Percentiles rank a stretch among this genome's conserved stretches.
These are phyloP conservation scores for Rhinogobio ventralis DNA, from an alignment of 2,797 vertebrate species.

Conservation along the genomic window DNA sequence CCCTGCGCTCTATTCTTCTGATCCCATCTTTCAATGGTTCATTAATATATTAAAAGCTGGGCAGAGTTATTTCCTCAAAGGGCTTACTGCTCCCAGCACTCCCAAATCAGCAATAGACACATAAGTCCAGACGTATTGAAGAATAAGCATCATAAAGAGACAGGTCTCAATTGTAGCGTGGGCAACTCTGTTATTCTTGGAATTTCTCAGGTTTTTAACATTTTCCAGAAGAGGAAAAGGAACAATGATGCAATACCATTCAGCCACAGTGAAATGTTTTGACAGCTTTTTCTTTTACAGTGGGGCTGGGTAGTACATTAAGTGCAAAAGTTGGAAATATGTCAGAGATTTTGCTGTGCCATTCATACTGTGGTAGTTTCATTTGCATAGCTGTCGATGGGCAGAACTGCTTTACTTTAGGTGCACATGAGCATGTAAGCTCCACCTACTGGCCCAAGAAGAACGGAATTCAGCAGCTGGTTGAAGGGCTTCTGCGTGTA, in stretches of 20 bases:
- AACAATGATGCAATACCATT: constrained; percentile 18
- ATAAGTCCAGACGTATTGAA: constrained; percentile 22
- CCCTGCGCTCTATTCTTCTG: constrained; percentile 35
- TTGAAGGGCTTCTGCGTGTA: no score
- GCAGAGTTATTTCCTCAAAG: constrained; percentile 20
- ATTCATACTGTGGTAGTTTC: neutral
- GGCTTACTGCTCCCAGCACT: constrained; percentile 14
- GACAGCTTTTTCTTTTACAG: neutral
- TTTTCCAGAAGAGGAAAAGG: neutral
- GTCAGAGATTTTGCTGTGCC: neutral
- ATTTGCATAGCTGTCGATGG: no score
- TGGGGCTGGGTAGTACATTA: neutral
- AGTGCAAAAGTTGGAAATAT: neutral
- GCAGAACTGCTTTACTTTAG: no score
- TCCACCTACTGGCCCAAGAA: no score
- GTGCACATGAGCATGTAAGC: neutral
- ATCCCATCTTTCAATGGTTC: constrained; percentile 55
- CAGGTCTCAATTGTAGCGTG: neutral
- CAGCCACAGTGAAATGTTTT: neutral
- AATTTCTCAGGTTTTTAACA: neutral
- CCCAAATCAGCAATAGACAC: constrained; percentile 23
- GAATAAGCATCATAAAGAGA: constrained; percentile 27
- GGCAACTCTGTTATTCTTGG: neutral
- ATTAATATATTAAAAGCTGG: constrained; percentile 46
- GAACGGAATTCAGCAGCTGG: no score